Base-by-base conservation (phyloP, 2,888 invertebrate genomes). In the Anorthoa munda region DNA sequence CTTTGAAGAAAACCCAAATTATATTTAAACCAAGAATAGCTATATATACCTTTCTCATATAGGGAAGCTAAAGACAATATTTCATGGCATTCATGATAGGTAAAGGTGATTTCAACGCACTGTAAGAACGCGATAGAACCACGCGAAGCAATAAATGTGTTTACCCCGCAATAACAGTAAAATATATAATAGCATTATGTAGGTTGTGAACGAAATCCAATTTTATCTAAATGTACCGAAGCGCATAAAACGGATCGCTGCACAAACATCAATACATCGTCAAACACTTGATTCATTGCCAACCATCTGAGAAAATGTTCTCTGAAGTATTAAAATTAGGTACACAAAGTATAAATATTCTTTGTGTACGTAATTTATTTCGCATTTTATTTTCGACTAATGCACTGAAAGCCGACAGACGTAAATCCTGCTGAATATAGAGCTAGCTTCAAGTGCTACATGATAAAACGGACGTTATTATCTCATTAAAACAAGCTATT, bases 241-340 rank as follows among this genome's bases (percentile, higher is more conserved):
- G 64, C 59, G 39, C 61, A 76, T 76, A 60, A 77, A 81, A 81
- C 74, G 72, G 21, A 68, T 64, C 59, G 64, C 31, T 71, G 75
- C 55, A 80, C 58, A 75, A 73, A 74, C 74, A 86, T 79, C 72
- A 83, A 79, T 76, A 68, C 60, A 48, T 65, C 75, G 59, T 64
- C 77, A 59, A 85, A 77, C 73, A 73, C 72, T 86, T 84, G 84
- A 79, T 76, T 73, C 79, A 84, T 70, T 79, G 85, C 85, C 86
- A 86, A 83, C 66, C 55, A 72, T 77, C 46, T 26, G 58, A 71
- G 51, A 81, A 69, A 72, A 59, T 61, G n/a, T 70, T 64, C 75
- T 64, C 39, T 39, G 39, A 39, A 39, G 39, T 39, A 39, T 39
- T 39, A 39, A 39, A 39, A 39, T 7, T 39, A 39, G 39, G 74